Evolutionary conservation across 1,140 invertebrate genomes (phyloP), one percentile per base, ranked within the genome.

Genomic region (Venustaconcha ellipsiformis): DNA sequence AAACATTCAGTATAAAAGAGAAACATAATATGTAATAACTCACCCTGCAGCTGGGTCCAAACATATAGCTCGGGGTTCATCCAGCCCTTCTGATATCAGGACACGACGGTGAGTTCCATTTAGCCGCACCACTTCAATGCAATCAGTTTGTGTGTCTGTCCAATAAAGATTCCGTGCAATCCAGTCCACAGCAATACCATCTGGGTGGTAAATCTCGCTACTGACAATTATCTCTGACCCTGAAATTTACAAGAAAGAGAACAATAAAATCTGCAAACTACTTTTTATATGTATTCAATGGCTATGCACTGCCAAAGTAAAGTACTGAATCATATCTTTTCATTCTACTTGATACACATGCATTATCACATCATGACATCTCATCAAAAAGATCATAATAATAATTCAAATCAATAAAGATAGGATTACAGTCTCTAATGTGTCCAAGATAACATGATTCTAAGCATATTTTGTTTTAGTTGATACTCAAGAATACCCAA

Each of bases 161-260:
- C 98, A 99, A 89, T 97, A 99, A 66, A 99, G 93, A 82, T 97
- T 98, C 80, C 96, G 92, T 0, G 95, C 94, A 60, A 97, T 91
- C 94, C 95, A 97, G 90, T 99, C 98, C 15, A 99, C 92, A 17
- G 96, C 94, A 70, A 99, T 89, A 37, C 98, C 97, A 92, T 99
- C 98, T 12, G 87, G 86, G 62, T 95, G 95, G 80, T 93, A 93
- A n/a, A 97, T 93, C 82, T 94, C 94, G 93, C 73, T 80, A 23
- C 70, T 73, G n/a, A 87, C 73, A 13, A 88, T 72, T 26, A 80
- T 72, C 71, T 87, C 85, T 76, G 89, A 84, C 65, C 80, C 89
- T 90, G 76, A n/a, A 78, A 75, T 48, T 48, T 8, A 48, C 37
- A 48, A 48, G 6, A 48, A 48, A 48, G 6, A 48, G 37, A 48